These are phyloP conservation scores for Phalacrocorax aristotelis DNA, from an alignment of 2,113 vertebrate genomes.

Conservation along the genomic window DNA sequence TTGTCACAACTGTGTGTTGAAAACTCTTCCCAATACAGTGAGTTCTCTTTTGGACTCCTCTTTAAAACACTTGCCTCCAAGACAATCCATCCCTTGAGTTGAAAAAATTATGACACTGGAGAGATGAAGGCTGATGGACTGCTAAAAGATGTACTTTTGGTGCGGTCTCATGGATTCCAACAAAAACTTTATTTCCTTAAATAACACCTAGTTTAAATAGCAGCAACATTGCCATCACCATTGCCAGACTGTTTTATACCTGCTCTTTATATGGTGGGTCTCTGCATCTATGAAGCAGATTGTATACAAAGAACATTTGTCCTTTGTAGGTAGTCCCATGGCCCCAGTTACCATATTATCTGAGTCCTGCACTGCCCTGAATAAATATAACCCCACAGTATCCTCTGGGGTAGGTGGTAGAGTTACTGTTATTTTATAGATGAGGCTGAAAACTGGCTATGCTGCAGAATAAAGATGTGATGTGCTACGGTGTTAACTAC, in stretches of 20 bases:
- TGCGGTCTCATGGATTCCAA: not conserved
- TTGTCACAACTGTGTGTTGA: not conserved
- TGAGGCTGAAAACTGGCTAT: not conserved
- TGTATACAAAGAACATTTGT: not conserved
- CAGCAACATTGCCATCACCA: not conserved
- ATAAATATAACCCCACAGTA: fast-evolving
- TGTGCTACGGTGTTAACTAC: not conserved
- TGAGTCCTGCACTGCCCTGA: not conserved
- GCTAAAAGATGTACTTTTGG: not conserved
- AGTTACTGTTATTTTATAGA: not conserved
- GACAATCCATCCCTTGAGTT: not conserved
- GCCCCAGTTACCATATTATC: not conserved
- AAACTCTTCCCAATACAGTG: not conserved
- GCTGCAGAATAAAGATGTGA: not conserved
- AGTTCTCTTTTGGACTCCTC: not conserved
- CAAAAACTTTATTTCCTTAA: not conserved
- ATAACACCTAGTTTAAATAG: not conserved
- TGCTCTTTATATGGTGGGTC: not conserved
- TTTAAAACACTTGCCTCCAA: not conserved
- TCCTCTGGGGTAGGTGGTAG: not conserved
- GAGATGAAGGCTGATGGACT: not conserved
- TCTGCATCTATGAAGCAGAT: not conserved
- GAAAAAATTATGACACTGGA: not conserved
- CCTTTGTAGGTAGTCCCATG: not conserved
- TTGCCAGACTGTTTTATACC: not conserved